Evolutionary conservation across 2,888 invertebrate genomes (phyloP), one percentile per base, ranked within the genome.

Genomic region (Seira musarum): DNA sequence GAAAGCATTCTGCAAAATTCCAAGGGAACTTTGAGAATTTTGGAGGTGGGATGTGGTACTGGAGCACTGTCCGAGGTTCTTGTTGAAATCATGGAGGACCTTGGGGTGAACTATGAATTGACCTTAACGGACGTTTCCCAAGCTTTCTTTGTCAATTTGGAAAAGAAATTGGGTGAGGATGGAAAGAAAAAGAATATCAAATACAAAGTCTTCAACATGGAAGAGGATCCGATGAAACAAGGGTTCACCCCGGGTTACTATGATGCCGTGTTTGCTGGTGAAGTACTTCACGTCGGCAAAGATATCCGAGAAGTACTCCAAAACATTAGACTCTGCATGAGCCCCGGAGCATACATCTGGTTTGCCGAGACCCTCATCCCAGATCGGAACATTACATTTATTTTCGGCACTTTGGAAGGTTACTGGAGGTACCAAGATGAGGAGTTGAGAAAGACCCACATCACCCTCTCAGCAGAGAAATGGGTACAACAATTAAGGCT

Each of bases 381-480:
- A 30, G 69, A 69, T 22, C 40, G 82, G 21, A 69, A 72, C 24
- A 53, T 80, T 21, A 82, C 80, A 0, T 80, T 77, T n/a, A 68
- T 80, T 49, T 82, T 82, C 63, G 82, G 82, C 3, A 60, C 61
- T 0, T 49, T 82, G 22, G 80, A 80, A 24, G 82, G 82, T 30
- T 82, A 76, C 69, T 82, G 82, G 82, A 68, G 80, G 63, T 80
- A 67, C 24, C 40, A 82, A 13, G 82, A 82, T 35, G 8, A 5
- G 2, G 73, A 80, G 1, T 13, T 80, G 21, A 40, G 82, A 60
- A 69, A 72, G n/a, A 25, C 22, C 49, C 75, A 82, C 60, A 68
- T 72, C 19, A 73, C 76, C 17, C 25, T 82, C 22, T 25, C 70
- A 1, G 57, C 61, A 2, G 19, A 61, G 1, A 49, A 40, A 35